Evolutionary conservation across 2,888 invertebrate genomes (phyloP).

Genomic region (Pammene aurita): DNA sequence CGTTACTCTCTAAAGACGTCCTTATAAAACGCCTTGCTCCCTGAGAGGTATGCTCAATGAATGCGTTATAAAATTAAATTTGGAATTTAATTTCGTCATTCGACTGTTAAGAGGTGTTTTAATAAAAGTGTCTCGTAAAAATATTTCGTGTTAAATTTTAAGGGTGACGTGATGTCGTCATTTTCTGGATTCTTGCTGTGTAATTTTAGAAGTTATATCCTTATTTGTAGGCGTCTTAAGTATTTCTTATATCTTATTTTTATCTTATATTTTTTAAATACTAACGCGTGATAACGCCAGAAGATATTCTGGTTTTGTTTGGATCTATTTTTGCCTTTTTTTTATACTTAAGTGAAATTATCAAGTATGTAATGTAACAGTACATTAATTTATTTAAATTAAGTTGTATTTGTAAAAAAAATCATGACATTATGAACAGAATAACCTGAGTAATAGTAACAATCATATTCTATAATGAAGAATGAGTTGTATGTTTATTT

Average conservation of each 20-base stretch:
- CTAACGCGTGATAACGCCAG: no score
- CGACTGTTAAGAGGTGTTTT: conserved; percentile 62
- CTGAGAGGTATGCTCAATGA: conserved; percentile 58
- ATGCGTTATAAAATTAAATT: conserved; percentile 69
- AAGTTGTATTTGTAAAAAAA: no score
- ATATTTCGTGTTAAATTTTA: conserved; percentile 40
- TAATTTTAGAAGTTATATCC: conserved; percentile 5
- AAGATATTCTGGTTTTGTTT: no score
- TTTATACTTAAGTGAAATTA: no score
- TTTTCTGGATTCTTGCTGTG: conserved; percentile 19
- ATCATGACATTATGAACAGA: no score
- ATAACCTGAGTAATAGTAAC: no score
- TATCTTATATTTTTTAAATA: neutral
- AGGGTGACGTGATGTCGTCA: conserved; percentile 33
- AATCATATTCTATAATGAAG: no score
- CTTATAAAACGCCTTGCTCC: conserved; percentile 33
- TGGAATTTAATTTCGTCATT: conserved; percentile 70
- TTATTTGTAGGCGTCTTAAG: conserved; percentile 1
- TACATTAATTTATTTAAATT: no score
- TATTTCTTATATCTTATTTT: neutral
- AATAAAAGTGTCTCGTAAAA: conserved; percentile 49
- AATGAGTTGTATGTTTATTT: no score
- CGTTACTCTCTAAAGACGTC: conserved; percentile 32
- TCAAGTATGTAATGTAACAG: no score
- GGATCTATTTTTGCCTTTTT: no score